These are phyloP conservation scores for Sarcophilus harrisii DNA, from an alignment of 2,797 vertebrate genomes.

Conservation along the genomic window DNA sequence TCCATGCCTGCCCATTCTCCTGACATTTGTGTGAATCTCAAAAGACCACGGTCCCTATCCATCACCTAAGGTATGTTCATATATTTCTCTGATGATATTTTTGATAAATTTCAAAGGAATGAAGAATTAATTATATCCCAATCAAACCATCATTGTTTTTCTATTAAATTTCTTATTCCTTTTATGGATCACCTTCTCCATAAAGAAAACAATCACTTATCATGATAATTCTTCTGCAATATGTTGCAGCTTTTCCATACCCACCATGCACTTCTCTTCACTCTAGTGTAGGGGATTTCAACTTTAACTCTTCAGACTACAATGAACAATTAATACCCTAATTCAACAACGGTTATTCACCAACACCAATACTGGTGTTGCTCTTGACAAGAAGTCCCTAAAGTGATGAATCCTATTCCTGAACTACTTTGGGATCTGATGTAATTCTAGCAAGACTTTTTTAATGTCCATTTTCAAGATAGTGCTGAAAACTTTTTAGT, in stretches of 20 bases:
- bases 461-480: slow-evolving; percentile 3
- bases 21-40: background rate
- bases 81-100: background rate
- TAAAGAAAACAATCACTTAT: too few relatives aligned
- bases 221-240: background rate
- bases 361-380: background rate
- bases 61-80: background rate
- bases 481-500: slow-evolving; percentile 9
- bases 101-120: too few relatives aligned
- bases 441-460: background rate
- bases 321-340: background rate
- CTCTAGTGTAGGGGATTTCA: background rate
- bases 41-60: background rate
- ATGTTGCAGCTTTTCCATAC: background rate
- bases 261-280: background rate
- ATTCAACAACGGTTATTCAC: background rate
- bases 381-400: slow-evolving; percentile 6
- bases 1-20: background rate
- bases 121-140: too few relatives aligned
- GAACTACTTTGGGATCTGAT: slow-evolving; percentile 19
- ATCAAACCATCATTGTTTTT: too few relatives aligned
- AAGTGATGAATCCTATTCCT: background rate
- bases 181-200: too few relatives aligned
- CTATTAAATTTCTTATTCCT: too few relatives aligned
- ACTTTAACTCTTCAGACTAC: background rate